Base-by-base conservation (phyloP, 1,140 invertebrate species). In the Anthonomus grandis region DNA sequence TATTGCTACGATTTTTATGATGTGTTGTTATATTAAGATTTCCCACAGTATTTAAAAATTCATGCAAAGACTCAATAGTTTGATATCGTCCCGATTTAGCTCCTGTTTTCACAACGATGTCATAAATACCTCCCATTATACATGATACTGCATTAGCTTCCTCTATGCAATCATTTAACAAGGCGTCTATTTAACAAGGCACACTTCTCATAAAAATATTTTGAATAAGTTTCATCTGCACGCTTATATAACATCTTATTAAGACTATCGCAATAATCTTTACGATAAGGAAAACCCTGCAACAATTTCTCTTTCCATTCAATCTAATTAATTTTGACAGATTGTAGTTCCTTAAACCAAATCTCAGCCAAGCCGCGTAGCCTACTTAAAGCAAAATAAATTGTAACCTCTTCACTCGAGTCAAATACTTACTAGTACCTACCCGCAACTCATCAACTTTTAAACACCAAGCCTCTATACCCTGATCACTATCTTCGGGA, bases 111-210 rank as follows among this genome's bases (percentile, higher is more conserved):
- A 55, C 44, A 8, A 46, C 34, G 2, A 18, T 19, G 41, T 59
- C 57, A 9, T 59, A 15, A n/a, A 59, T 59, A 2, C 70, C 70
- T n/a, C 64, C 44, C 19, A 71, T 73, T 9, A 73, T 64, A 45
- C 70, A 70, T 0, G 68, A 72, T 0, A 74, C 64, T 10, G 42
- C 63, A 8, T 68, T 66, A 3, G 2, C 13, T 10, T 66, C 65
- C 9, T 59, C 58, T 27, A 72, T 66, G 37, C 70, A 72, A 0
- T 62, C 48, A 27, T n/a, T n/a, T n/a, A n/a, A n/a, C n/a, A n/a
- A n/a, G n/a, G n/a, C n/a, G n/a, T n/a, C n/a, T n/a, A n/a, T n/a
- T 64, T 68, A 17, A 66, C 67, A 62, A 72, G 1, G 68, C 63
- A 2, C 66, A 12, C 53, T 56, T 57, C 19, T 57, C 52, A 41